Evolutionary conservation across 2,888 invertebrate species (phyloP).

Genomic region (Aelia acuminata): DNA sequence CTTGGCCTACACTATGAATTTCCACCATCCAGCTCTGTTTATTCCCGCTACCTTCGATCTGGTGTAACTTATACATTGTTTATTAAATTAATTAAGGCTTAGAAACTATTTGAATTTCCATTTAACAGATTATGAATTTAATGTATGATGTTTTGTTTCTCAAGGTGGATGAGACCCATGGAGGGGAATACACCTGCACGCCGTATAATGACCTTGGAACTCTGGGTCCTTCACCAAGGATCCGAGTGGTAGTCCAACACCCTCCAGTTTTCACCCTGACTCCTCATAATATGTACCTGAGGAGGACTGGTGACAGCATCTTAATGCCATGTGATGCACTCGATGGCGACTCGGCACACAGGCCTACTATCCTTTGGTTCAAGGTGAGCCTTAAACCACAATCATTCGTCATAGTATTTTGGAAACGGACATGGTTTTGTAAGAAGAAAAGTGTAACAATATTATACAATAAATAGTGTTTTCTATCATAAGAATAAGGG

Average conservation of each 20-base stretch:
- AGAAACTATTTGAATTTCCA: not conserved
- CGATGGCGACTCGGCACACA: constrained; percentile 77
- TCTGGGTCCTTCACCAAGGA: constrained; percentile 85
- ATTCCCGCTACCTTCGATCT: too few species aligned
- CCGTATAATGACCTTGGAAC: constrained; percentile 92
- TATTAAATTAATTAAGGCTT: too few species aligned
- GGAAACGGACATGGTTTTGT: constrained; percentile 30
- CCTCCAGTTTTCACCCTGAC: constrained; percentile 87
- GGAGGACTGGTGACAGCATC: constrained; percentile 83
- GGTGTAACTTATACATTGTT: too few species aligned
- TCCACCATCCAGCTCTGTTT: too few species aligned
- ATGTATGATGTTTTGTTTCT: not conserved
- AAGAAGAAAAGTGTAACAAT: constrained; percentile 29
- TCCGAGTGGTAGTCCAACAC: constrained; percentile 87
- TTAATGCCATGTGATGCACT: constrained; percentile 87
- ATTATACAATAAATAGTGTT: constrained; percentile 6
- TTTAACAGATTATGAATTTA: not conserved
- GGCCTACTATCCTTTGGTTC: constrained; percentile 79
- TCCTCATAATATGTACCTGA: constrained; percentile 87
- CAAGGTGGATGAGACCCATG: constrained; percentile 84
- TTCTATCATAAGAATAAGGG: not conserved
- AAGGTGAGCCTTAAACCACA: constrained; percentile 71
- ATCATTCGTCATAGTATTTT: constrained; percentile 32
- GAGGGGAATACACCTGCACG: constrained; percentile 91
- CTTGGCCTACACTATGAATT: too few species aligned